Conservation (phyloP, 2,888 invertebrate species). For the Fragum whitleyi region DNA sequence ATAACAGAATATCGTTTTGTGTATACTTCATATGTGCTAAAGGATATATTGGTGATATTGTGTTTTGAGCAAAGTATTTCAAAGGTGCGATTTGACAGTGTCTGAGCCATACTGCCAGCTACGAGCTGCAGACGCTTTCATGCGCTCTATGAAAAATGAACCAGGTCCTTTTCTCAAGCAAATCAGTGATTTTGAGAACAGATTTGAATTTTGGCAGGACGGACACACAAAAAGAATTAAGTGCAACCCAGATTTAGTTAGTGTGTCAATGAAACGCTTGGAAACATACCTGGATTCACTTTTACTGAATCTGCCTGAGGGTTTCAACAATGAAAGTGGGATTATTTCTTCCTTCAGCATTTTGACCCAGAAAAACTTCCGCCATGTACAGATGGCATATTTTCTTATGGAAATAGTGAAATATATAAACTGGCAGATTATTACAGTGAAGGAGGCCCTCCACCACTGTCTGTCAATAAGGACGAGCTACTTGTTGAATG, state of each 20-base stretch:
- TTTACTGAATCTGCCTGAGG: background rate
- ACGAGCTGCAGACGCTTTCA: conserved; percentile 3
- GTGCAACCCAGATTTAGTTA: no score
- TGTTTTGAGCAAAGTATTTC: conserved; percentile 18
- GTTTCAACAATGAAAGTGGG: background rate
- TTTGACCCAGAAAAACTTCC: conserved; percentile 9
- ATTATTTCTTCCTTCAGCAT: background rate
- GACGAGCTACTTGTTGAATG: background rate
- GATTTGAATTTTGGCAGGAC: no score
- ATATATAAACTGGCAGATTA: background rate
- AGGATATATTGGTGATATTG: no score
- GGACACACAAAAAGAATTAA: no score
- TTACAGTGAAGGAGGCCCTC: background rate
- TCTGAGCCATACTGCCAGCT: conserved; percentile 1
- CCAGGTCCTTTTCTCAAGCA: no score
- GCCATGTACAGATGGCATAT: background rate
- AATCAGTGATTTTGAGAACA: no score
- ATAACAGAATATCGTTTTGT: conserved; percentile 28
- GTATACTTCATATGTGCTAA: conserved; percentile 22
- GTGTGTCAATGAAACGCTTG: no score
- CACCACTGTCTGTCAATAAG: conserved; percentile 17
- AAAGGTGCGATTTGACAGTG: conserved; percentile 20
- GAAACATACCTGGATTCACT: no score
- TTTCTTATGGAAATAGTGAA: no score
- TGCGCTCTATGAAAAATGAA: conserved; percentile 22